Evolutionary conservation across 35 echinoderm and acorn worm species (phyloP), one percentile per base, ranked within the genome.

Genomic region (Ptychodera flava): DNA sequence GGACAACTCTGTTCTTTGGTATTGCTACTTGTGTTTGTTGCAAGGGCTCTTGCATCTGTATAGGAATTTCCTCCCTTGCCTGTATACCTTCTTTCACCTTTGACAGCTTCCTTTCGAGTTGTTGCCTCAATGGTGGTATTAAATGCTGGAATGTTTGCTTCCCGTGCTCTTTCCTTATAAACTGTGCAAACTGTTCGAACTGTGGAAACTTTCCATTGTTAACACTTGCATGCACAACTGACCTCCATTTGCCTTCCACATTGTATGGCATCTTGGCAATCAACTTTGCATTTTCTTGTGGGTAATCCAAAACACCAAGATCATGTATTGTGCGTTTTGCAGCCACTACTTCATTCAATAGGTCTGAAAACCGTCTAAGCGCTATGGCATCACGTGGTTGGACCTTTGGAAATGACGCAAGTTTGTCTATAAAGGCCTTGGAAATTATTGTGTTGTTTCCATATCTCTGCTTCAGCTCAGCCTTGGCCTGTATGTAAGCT

Each of bases 361-460:
- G 93, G 53, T 97, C 94, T 32, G 85, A 80, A 30, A 90, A 86
- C 80, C 85, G 88, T 31, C 91, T 77, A 30, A 97, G 78, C 1
- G 79, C 91, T 15, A 80, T 10, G 22, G 77, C 91, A 86, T 97
- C 91, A 32, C 36, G 30, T 1, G 91, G 16, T 22, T 85, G 29
- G 12, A 93, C 89, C 31, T 93, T 97, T 0, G 84, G 85, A 90
- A 85, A 97, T 0, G 34, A 35, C 64, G 90, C 85, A 28, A 97
- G 32, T 79, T 90, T 97, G 28, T 87, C 79, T 28, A 87, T 32
- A 32, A 97, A 90, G 1, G 94, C 91, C 1, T 76, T 90, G 28
- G 88, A 80, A 22, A 93, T 77, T 0, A 92, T 83, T n/a, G 89
- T 92, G 0, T 88, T 80, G 76, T 97, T 78, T 0, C 94, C 94